Base-by-base conservation (phyloP, 2,888 invertebrate genomes). In the Eilema caniola region DNA sequence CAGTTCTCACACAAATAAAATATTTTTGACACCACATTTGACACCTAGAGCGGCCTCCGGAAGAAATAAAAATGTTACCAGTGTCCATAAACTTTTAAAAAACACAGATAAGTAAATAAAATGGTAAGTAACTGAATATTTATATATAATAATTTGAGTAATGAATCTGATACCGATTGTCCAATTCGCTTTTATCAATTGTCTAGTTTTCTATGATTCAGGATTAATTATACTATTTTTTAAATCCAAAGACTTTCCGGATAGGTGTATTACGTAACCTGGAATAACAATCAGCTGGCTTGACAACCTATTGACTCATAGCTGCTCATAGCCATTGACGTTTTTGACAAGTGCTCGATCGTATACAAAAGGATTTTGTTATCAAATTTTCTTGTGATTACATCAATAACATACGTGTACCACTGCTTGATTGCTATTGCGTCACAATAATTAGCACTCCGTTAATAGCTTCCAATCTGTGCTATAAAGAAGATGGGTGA, bases 371-470 rank as follows among this genome's bases (percentile, higher is more conserved):
- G 76, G 71, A 78, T 78, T 82, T 88, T 90, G 88, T 85, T 90
- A 89, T 86, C 90, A 89, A 89, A 87, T 89, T 86, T 85, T 84
- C 83, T 81, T 83, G 88, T 89, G 88, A 88, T 87, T 89, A 84
- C 85, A 86, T 87, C 83, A 85, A 85, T 84, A 87, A 83, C 86
- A 83, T 88, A 88, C 86, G 87, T 88, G 87, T 85, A 82, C 83
- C 74, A 79, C 72, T 75, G 60, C 71, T 75, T 80, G 70, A 69
- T 81, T 67, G 69, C 80, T 66, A 72, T 88, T 88, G 87, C 86
- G 85, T 87, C 87, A 86, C 79, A 74, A 67, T 75, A 70, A 83
- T 73, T 77, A 80, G 70, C 64, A 73, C 66, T 71, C 67, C 67
- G 62, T 69, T 61, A 71, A 24, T 33, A 57, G 23, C 66, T 77